phyloP scores from a whole-genome alignment of 2,888 invertebrate species.

The Schizotus pectinicornis region DNA sequence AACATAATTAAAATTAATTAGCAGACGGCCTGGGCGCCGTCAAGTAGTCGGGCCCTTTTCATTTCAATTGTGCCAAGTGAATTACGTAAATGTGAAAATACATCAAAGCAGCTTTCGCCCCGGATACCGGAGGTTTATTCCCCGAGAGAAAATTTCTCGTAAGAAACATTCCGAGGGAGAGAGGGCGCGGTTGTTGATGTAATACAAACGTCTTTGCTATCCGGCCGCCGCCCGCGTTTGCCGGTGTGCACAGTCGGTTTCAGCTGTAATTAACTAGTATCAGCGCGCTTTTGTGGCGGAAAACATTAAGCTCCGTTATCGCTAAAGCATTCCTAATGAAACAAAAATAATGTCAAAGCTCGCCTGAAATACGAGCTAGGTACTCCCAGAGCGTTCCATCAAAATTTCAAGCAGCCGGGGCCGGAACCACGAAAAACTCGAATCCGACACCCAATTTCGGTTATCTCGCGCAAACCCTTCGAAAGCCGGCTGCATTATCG shows the following conservation, averaged over 20 bases:
- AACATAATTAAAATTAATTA: conserved; percentile 10
- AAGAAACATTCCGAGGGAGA: background rate
- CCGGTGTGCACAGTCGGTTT: background rate
- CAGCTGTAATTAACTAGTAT: conserved; percentile 5
- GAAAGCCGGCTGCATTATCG: conserved; percentile 6
- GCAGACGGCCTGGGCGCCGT: background rate
- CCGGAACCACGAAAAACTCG: no score
- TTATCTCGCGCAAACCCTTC: conserved; percentile 4
- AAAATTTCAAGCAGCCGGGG: no score
- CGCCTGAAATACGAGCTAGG: no score
- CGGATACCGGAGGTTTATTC: no score
- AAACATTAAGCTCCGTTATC: background rate
- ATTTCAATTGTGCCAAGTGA: background rate
- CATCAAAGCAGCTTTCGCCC: conserved; percentile 5
- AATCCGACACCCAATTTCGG: background rate
- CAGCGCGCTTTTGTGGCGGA: background rate
- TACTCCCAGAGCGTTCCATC: no score
- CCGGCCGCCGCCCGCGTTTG: background rate
- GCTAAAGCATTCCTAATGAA: no score
- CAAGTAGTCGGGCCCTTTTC: background rate
- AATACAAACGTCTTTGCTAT: conserved; percentile 2
- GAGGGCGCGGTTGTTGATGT: background rate
- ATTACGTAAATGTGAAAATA: conserved; percentile 8
- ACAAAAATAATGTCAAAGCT: no score
- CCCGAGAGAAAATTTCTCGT: background rate